These are phyloP conservation scores for Lasioglossum morio DNA, from an alignment of 2,888 invertebrate genomes.

Conservation along the genomic window DNA sequence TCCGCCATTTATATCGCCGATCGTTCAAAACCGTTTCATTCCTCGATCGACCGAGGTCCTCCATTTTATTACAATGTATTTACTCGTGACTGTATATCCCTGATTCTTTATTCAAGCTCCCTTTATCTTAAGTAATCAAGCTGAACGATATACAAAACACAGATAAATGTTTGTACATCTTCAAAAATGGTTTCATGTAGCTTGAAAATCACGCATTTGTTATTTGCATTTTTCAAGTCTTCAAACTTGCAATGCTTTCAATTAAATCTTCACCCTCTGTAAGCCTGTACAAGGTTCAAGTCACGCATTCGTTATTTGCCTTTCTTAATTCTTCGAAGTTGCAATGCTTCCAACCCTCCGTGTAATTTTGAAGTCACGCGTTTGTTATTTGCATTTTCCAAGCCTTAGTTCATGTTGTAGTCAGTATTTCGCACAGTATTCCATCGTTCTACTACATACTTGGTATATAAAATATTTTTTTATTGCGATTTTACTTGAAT, in stretches of 20 bases:
- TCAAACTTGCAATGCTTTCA: not conserved
- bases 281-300: not conserved
- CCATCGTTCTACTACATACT: not conserved
- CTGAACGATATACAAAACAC: not conserved
- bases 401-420: not conserved
- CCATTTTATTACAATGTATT: not conserved
- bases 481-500: not conserved
- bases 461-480: not conserved
- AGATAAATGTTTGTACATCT: not conserved
- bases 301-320: not conserved
- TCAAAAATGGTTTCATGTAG: not conserved
- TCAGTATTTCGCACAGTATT: not conserved
- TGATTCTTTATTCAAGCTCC: not conserved
- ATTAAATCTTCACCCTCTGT: not conserved
- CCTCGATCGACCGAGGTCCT: not conserved
- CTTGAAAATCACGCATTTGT: not conserved
- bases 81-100: not conserved
- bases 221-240: too few species aligned
- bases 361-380: not conserved
- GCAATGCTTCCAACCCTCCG: not conserved
- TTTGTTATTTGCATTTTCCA: not conserved
- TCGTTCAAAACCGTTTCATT: constrained; percentile 4
- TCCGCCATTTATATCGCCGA: not conserved
- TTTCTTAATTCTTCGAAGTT: not conserved
- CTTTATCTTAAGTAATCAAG: not conserved